These are phyloP conservation scores for Strigamia maritima DNA, from an alignment of 2,888 invertebrate genomes.

Conservation along the genomic window DNA sequence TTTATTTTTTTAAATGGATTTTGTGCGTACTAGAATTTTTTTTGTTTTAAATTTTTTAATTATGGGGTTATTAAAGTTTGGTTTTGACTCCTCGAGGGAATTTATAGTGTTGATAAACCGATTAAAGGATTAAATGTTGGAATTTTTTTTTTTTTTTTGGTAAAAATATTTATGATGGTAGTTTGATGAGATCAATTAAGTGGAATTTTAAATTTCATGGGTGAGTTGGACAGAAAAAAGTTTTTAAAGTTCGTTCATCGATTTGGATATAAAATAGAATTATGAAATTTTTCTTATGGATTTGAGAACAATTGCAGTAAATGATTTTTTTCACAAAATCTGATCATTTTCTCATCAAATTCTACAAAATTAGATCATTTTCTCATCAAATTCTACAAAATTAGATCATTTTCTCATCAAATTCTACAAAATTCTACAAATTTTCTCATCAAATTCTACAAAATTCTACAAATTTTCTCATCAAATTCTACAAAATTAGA, in stretches of 20 bases:
- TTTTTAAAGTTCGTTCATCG: no score
- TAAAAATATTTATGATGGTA: not conserved
- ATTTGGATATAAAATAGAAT: no score
- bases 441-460: not conserved
- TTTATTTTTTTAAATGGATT: not conserved
- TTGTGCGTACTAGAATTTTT: not conserved
- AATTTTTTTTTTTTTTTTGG: not conserved
- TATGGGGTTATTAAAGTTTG: not conserved
- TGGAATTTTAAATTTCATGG: no score
- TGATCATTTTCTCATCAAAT: no score
- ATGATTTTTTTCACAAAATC: no score
- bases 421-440: not conserved
- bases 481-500: not conserved
- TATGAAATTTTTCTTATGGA: no score
- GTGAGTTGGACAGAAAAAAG: no score
- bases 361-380: no score
- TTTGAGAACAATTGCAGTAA: no score
- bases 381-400: not conserved
- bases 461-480: not conserved
- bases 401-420: no score
- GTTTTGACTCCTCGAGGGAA: not conserved
- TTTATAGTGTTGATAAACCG: not conserved
- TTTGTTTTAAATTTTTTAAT: not conserved
- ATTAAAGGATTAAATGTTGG: not conserved
- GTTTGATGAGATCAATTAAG: not conserved